phyloP scores from a whole-genome alignment of 1,140 invertebrate genomes.

The Lasaia peninsularis region DNA sequence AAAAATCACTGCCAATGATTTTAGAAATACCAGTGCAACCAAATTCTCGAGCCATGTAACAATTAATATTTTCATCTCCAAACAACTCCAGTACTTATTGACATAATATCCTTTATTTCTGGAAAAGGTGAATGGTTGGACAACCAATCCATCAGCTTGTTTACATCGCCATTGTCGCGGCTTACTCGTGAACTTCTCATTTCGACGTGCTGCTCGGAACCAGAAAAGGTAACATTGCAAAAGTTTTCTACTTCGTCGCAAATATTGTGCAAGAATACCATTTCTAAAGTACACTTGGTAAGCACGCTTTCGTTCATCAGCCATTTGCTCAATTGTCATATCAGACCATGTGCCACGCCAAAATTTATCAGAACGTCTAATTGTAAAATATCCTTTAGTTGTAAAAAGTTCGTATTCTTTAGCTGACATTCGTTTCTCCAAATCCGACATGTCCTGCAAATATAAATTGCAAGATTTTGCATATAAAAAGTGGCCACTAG shows the following conservation, averaged over 20 bases:
- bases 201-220: background rate
- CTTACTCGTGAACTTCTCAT: background rate
- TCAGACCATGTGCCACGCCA: background rate
- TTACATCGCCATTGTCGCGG: background rate
- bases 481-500: slow-evolving; percentile 9
- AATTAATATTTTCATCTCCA: background rate
- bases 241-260: background rate
- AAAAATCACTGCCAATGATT: background rate
- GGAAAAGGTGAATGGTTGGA: background rate
- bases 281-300: background rate
- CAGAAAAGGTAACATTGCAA: background rate
- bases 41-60: background rate
- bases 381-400: slow-evolving; percentile 10
- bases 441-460: slow-evolving; percentile 1
- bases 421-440: background rate
- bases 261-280: background rate
- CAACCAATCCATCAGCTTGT: background rate
- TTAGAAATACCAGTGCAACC: background rate
- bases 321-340: background rate
- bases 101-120: background rate
- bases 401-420: slow-evolving; percentile 4
- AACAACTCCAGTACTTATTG: background rate
- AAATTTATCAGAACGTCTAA: background rate
- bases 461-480: background rate
- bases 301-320: background rate